Evolutionary conservation across 1,140 invertebrate species (phyloP).

Genomic region (Papilio glaucus): DNA sequence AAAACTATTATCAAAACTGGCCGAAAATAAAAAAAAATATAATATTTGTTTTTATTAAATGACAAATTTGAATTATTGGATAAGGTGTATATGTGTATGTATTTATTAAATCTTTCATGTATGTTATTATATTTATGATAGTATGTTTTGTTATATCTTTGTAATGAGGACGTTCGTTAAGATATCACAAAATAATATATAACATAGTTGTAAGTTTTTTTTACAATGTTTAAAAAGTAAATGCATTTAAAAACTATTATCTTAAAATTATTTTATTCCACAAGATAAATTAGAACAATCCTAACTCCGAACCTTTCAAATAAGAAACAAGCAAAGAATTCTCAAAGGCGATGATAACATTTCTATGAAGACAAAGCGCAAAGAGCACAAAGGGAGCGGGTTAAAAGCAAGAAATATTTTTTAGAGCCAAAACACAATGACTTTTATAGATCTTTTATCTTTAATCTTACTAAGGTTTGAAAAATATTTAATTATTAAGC

Average conservation of each 20-base stretch:
- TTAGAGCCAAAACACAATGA: slow-evolving; percentile 26
- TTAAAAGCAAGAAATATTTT: slow-evolving; percentile 36
- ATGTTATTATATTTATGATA: too few relatives aligned
- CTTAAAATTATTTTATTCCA: not conserved
- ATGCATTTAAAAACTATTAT: not conserved
- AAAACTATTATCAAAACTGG: too few relatives aligned
- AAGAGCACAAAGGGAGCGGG: slow-evolving; percentile 32
- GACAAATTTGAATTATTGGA: too few relatives aligned
- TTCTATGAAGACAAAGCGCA: slow-evolving; percentile 32
- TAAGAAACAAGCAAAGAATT: slow-evolving; percentile 32
- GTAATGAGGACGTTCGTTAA: not conserved
- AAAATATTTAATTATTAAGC: slow-evolving; percentile 11
- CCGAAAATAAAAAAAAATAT: too few relatives aligned
- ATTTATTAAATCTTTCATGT: too few relatives aligned
- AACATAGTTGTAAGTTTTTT: not conserved
- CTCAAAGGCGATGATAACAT: slow-evolving; percentile 37
- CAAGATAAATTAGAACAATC: not conserved
- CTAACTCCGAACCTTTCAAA: not conserved
- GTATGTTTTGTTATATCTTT: too few relatives aligned
- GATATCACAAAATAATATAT: not conserved
- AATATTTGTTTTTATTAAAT: too few relatives aligned
- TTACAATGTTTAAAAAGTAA: slow-evolving; percentile 14
- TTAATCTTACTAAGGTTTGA: slow-evolving; percentile 23
- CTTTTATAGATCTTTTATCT: slow-evolving; percentile 30
- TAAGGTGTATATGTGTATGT: too few relatives aligned